Conservation (phyloP, 2,888 invertebrate genomes). For the Lamellibrachia columna region DNA sequence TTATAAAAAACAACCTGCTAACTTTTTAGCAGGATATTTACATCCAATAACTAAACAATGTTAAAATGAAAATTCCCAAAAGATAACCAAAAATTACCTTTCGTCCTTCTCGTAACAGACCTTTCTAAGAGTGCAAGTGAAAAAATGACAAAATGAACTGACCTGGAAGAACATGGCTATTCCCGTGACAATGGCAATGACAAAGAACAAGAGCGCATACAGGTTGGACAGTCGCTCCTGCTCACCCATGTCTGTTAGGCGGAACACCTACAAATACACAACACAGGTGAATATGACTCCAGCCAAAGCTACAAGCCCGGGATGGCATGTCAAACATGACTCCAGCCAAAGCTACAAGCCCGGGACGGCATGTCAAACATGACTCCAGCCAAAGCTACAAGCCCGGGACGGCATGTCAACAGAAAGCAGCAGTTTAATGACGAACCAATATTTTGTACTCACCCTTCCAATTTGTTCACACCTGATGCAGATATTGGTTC, state of each 20-base stretch:
- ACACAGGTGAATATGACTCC: not conserved
- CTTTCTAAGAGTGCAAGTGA: not conserved
- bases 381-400: not conserved
- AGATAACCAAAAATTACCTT: no score
- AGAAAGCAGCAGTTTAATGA: not conserved
- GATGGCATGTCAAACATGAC: not conserved
- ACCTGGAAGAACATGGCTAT: conserved; percentile 43
- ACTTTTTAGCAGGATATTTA: no score
- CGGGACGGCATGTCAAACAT: not conserved
- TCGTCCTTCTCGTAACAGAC: not conserved
- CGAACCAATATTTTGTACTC: no score
- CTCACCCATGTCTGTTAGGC: conserved; percentile 28
- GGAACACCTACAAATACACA: conserved; percentile 35
- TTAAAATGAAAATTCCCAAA: no score
- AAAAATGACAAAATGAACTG: conserved; percentile 18
- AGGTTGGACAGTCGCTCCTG: conserved; percentile 31
- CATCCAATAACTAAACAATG: no score
- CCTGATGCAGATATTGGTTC: not conserved
- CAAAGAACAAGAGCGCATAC: conserved; percentile 35
- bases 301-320: not conserved
- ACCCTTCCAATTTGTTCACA: no score
- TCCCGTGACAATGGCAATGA: conserved; percentile 30
- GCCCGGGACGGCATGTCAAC: not conserved
- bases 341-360: not conserved
- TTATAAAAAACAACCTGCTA: no score